phyloP scores from a whole-genome alignment of 2,797 vertebrate species.

The Lerista edwardsae region DNA sequence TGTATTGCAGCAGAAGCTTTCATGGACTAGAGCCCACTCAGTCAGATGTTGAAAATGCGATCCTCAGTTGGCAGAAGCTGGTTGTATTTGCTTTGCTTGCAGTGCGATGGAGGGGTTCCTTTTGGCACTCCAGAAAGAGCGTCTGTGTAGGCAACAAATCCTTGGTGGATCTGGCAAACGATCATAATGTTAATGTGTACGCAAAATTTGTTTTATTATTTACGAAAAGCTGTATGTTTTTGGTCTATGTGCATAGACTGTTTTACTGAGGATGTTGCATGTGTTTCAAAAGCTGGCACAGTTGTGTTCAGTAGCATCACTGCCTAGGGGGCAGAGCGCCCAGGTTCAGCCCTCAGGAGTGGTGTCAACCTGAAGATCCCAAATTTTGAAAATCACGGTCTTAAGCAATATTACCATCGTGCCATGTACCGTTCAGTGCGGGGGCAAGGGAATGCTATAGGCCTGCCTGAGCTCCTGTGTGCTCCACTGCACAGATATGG shows the following conservation, averaged over 20 bases:
- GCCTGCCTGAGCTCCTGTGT: too few species aligned
- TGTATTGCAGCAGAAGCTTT: background rate
- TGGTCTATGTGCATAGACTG: background rate
- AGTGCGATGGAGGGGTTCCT: slow-evolving; percentile 2
- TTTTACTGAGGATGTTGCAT: background rate
- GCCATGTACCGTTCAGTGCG: too few species aligned
- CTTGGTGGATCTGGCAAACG: slow-evolving; percentile 10
- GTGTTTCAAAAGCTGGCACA: too few species aligned
- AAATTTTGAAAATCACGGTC: too few species aligned
- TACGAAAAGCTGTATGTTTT: slow-evolving; percentile 7
- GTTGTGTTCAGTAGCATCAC: too few species aligned
- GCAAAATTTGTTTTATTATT: background rate
- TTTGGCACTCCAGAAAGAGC: background rate
- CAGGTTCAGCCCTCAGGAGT: too few species aligned
- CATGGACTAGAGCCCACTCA: background rate
- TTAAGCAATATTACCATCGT: too few species aligned
- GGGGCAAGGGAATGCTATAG: too few species aligned
- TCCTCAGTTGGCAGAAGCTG: background rate
- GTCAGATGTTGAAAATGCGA: background rate
- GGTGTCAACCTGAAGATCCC: too few species aligned
- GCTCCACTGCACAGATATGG: too few species aligned
- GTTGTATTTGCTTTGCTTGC: slow-evolving; percentile 57
- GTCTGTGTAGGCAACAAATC: background rate
- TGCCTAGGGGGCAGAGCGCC: too few species aligned
- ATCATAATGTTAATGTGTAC: background rate